phyloP scores from a whole-genome alignment of 1,140 invertebrate genomes.

The Achatina immaculata region DNA sequence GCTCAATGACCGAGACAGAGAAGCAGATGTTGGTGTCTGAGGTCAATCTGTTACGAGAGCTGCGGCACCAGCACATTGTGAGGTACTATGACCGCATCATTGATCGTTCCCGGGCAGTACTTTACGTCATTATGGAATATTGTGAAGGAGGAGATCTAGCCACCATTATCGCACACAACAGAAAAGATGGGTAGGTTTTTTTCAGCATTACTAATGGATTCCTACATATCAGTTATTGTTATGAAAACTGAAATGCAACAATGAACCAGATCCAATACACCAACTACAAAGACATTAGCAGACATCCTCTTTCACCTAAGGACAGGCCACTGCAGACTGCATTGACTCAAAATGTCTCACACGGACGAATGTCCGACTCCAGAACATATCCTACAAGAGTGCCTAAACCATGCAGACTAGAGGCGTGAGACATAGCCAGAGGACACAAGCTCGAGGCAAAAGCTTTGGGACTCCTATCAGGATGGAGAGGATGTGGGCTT shows the following conservation, averaged over 20 bases:
- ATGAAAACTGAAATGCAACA: too few species aligned
- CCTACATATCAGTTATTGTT: background rate
- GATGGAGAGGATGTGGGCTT: too few species aligned
- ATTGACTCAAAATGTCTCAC: too few species aligned
- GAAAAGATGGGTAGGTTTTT: slow-evolving; percentile 62
- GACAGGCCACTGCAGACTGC: too few species aligned
- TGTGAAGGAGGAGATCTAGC: slow-evolving; percentile 69
- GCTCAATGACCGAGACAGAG: slow-evolving; percentile 67
- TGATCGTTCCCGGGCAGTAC: slow-evolving; percentile 60
- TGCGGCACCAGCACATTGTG: slow-evolving; percentile 68
- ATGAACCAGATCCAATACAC: too few species aligned
- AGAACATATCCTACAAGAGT: too few species aligned
- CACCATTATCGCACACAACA: slow-evolving; percentile 57
- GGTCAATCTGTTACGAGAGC: slow-evolving; percentile 68
- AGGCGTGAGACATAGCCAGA: too few species aligned
- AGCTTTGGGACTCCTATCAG: too few species aligned
- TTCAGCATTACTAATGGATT: slow-evolving; percentile 1
- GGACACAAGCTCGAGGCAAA: too few species aligned
- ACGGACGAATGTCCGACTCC: too few species aligned
- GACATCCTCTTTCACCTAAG: too few species aligned
- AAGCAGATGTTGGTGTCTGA: slow-evolving; percentile 71
- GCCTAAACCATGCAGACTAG: too few species aligned
- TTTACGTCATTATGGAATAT: slow-evolving; percentile 71
- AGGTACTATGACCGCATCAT: slow-evolving; percentile 70
- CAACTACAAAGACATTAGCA: background rate